Evolutionary conservation across 53 echinoderm and acorn worm species (phyloP).

Genomic region (Luidia sarsii): DNA sequence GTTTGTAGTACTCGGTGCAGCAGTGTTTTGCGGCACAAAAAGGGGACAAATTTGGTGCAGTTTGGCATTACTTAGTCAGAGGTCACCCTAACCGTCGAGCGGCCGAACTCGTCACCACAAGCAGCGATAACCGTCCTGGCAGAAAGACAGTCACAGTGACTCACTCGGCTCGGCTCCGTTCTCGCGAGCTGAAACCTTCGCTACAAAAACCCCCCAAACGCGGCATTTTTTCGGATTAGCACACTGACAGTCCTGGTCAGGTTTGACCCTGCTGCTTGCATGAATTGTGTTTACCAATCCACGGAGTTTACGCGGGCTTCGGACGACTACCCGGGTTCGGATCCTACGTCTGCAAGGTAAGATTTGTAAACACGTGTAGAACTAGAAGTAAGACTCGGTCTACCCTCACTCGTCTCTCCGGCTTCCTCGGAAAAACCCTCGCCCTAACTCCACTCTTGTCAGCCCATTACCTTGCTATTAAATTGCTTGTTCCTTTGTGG

Average conservation of each 20-base stretch:
- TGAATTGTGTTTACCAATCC: conserved; percentile 57
- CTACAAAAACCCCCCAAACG: conserved; percentile 15
- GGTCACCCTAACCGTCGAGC: conserved; percentile 17
- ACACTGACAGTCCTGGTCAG: conserved; percentile 35
- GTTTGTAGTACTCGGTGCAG: conserved; percentile 34
- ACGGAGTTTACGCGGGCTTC: conserved; percentile 54
- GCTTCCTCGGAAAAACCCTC: no score
- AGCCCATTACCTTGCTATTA: no score
- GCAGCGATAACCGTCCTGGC: not conserved
- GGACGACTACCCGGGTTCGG: conserved; percentile 45
- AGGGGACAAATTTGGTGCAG: conserved; percentile 29
- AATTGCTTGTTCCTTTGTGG: no score
- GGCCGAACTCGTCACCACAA: conserved; percentile 27
- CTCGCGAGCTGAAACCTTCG: conserved; percentile 18
- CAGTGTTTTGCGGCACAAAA: conserved; percentile 23
- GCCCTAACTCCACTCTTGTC: no score
- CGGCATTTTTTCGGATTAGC: conserved; percentile 53
- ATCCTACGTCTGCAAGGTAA: conserved; percentile 43
- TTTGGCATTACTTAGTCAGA: conserved; percentile 31
- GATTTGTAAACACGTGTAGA: not conserved
- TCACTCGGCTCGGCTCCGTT: conserved; percentile 39
- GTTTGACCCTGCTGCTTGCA: conserved; percentile 48
- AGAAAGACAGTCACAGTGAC: conserved; percentile 42
- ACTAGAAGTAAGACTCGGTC: not conserved
- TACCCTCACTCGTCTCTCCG: no score